Conservation (phyloP, 2,797 vertebrate species). For the Xenentodon cancila region DNA sequence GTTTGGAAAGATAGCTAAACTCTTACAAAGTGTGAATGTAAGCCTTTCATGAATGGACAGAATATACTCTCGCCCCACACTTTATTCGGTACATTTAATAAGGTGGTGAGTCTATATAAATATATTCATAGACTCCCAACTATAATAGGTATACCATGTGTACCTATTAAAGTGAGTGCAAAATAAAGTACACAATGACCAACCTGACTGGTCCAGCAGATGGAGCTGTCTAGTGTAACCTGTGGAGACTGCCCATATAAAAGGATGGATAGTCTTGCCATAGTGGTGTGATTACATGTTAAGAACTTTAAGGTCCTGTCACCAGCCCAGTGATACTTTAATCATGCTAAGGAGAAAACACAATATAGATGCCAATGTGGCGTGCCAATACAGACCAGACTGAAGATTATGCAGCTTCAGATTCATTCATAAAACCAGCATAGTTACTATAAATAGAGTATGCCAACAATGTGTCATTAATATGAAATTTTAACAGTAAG, state of each 20-base stretch:
- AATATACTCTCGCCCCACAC: too few relatives aligned
- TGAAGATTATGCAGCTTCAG: not conserved
- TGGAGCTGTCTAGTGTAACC: conserved; percentile 28
- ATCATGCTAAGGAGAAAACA: not conserved
- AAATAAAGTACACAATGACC: not conserved
- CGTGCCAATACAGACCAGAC: not conserved
- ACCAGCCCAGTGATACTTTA: not conserved
- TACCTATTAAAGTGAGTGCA: not conserved
- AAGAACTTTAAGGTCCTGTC: not conserved
- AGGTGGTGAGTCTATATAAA: too few relatives aligned
- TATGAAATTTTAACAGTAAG: not conserved
- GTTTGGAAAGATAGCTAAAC: too few relatives aligned
- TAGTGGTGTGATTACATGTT: not conserved
- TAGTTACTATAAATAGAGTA: not conserved
- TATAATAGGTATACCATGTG: too few relatives aligned
- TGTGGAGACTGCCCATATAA: not conserved
- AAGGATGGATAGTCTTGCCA: not conserved
- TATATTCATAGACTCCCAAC: too few relatives aligned
- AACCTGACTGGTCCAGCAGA: conserved; percentile 35
- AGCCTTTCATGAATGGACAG: not conserved
- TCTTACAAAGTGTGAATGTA: not conserved
- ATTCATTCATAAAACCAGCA: not conserved
- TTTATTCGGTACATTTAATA: too few relatives aligned
- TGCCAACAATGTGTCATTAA: not conserved
- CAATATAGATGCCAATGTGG: not conserved